Conservation (phyloP, 2,888 invertebrate genomes). For the Erebia palarica region DNA sequence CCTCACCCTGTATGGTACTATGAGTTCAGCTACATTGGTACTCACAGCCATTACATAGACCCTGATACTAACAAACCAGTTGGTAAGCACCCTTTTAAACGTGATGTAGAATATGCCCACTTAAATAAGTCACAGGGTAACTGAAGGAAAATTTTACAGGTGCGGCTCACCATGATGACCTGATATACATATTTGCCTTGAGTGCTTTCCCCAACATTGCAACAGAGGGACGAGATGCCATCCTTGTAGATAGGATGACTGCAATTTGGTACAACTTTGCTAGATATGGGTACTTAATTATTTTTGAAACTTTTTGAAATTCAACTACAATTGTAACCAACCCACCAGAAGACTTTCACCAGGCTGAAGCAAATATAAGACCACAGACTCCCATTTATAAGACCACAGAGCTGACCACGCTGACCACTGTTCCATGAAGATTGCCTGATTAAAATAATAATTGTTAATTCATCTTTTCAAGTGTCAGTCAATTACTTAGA, state of each 20-base stretch:
- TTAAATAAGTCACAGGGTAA: too few relatives aligned
- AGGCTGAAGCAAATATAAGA: too few relatives aligned
- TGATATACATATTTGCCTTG: slow-evolving; percentile 75
- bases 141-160: slow-evolving; percentile 49
- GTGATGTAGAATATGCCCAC: background rate
- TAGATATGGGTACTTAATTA: slow-evolving; percentile 63
- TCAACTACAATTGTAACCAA: too few relatives aligned
- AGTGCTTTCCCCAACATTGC: slow-evolving; percentile 63
- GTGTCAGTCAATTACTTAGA: too few relatives aligned
- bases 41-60: slow-evolving; percentile 60
- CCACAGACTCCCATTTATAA: too few relatives aligned
- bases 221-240: slow-evolving; percentile 59
- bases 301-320: background rate
- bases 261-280: slow-evolving; percentile 75
- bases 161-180: slow-evolving; percentile 73
- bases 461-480: too few relatives aligned
- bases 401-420: too few relatives aligned
- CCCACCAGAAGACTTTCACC: too few relatives aligned
- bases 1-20: slow-evolving; percentile 57
- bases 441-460: too few relatives aligned
- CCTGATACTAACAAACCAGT: slow-evolving; percentile 54
- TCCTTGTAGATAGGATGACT: slow-evolving; percentile 69
- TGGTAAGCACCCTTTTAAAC: slow-evolving; percentile 43
- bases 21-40: slow-evolving; percentile 61
- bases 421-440: too few relatives aligned